These are phyloP conservation scores for Pharmacophagus antenor DNA, from an alignment of 2,888 invertebrate species.

Conservation along the genomic window DNA sequence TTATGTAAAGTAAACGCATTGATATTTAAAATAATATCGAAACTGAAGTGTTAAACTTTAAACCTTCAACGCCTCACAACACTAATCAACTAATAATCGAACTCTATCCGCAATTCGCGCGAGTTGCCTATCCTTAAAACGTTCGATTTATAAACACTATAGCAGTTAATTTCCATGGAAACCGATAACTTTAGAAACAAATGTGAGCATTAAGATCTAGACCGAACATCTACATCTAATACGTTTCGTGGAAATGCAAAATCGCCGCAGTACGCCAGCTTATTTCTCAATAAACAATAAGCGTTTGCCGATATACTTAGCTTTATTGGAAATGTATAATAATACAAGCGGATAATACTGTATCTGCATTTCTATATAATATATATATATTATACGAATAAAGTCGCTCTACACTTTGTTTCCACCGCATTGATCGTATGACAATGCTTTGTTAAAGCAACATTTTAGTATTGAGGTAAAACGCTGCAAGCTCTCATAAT, in stretches of 20 bases:
- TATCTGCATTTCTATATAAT: conserved; percentile 18
- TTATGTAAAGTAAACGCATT: no score
- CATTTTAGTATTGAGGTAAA: conserved; percentile 1
- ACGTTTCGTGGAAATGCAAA: conserved; percentile 15
- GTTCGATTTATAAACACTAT: not conserved
- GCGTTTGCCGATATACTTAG: conserved; percentile 15
- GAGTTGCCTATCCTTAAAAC: not conserved
- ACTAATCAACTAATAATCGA: not conserved
- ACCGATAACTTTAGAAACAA: conserved; percentile 8
- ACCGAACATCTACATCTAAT: conserved; percentile 12
- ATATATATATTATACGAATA: conserved; percentile 15
- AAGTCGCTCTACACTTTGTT: not conserved
- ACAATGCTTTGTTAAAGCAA: conserved; percentile 3
- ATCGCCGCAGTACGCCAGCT: conserved; percentile 2
- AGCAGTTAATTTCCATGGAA: conserved; percentile 17
- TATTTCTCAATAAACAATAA: conserved; percentile 22
- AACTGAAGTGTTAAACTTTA: no score
- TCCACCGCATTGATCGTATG: not conserved
- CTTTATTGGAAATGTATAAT: conserved; percentile 19
- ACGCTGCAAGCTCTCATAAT: not conserved
- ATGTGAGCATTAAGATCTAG: conserved; percentile 6
- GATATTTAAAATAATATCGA: no score
- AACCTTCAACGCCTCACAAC: no score
- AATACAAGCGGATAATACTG: conserved; percentile 10
- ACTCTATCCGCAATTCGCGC: not conserved